These are phyloP conservation scores for Prochilodus magdalenae DNA, from an alignment of 2,113 vertebrate species.

Conservation along the genomic window DNA sequence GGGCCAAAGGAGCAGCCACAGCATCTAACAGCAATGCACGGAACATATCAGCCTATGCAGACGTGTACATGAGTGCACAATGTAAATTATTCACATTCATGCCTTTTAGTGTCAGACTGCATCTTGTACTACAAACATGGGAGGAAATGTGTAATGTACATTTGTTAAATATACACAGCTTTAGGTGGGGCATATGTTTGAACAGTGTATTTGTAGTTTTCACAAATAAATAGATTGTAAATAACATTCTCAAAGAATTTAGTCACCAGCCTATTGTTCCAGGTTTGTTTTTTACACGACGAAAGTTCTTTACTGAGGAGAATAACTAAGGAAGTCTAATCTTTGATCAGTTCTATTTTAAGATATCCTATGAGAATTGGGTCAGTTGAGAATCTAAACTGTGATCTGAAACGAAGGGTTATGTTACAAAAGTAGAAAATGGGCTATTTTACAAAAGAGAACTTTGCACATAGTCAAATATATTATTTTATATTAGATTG, in stretches of 20 bases:
- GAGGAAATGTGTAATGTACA: not conserved
- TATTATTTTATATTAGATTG: too few relatives aligned
- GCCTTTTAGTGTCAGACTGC: not conserved
- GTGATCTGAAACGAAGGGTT: not conserved
- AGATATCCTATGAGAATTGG: not conserved
- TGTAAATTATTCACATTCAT: not conserved
- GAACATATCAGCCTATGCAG: not conserved
- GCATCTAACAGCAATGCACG: not conserved
- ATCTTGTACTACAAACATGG: not conserved
- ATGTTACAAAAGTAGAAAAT: not conserved
- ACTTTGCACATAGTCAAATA: too few relatives aligned
- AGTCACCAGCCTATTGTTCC: not conserved
- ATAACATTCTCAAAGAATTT: not conserved
- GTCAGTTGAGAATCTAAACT: not conserved
- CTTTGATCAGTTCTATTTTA: slow-evolving; percentile 7
- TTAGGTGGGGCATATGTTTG: too few relatives aligned
- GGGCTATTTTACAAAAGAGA: too few relatives aligned
- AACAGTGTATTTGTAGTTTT: too few relatives aligned
- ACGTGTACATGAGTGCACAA: not conserved
- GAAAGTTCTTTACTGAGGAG: not conserved
- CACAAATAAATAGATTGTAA: not conserved
- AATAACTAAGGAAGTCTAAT: not conserved
- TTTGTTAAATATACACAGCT: not conserved
- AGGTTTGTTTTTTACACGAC: not conserved
- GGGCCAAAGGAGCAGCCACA: not conserved